A percentile compares a stretch with the other conserved stretches of the same genome.
phyloP scores from a whole-genome alignment of 2,888 invertebrate genomes.

The Elgonia sp. region DNA sequence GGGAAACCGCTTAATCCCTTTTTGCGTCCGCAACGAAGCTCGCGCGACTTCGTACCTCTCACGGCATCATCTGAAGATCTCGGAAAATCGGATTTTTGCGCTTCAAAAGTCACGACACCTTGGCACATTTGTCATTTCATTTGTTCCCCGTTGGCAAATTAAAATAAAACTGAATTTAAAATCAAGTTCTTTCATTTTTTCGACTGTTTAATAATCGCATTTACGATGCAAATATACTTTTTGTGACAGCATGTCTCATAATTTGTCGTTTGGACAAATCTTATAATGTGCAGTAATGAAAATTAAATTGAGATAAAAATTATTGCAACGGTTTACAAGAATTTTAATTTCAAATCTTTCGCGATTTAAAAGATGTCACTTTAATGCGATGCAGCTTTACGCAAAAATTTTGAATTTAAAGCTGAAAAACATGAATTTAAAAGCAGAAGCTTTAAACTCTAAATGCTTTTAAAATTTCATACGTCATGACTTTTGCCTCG shows the following conservation, averaged over 20 bases:
- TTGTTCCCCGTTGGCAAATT: not conserved
- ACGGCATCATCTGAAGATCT: constrained; percentile 15
- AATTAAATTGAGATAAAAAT: constrained; percentile 12
- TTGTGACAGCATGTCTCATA: too few species aligned
- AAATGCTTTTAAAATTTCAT: constrained; percentile 34
- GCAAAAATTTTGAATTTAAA: constrained; percentile 44
- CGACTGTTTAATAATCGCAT: not conserved
- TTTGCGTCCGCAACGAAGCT: constrained; percentile 15
- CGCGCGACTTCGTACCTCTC: not conserved
- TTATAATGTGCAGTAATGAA: not conserved
- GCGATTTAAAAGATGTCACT: constrained; percentile 31
- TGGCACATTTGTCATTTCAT: not conserved
- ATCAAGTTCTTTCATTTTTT: not conserved
- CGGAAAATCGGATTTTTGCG: constrained; percentile 46
- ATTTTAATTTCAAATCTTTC: constrained; percentile 48
- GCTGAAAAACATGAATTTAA: constrained; percentile 33
- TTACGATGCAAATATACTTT: too few species aligned
- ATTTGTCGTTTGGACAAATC: too few species aligned
- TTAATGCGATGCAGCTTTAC: constrained; percentile 39
- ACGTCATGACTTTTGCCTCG: not conserved
- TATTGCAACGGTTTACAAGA: constrained; percentile 18
- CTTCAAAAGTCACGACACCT: constrained; percentile 37
- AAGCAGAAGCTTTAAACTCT: constrained; percentile 27
- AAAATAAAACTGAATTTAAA: constrained; percentile 17
- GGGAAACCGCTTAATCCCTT: constrained; percentile 50